Base-by-base conservation (phyloP, 2,113 vertebrate species). In the Phylloscopus whistleri region DNA sequence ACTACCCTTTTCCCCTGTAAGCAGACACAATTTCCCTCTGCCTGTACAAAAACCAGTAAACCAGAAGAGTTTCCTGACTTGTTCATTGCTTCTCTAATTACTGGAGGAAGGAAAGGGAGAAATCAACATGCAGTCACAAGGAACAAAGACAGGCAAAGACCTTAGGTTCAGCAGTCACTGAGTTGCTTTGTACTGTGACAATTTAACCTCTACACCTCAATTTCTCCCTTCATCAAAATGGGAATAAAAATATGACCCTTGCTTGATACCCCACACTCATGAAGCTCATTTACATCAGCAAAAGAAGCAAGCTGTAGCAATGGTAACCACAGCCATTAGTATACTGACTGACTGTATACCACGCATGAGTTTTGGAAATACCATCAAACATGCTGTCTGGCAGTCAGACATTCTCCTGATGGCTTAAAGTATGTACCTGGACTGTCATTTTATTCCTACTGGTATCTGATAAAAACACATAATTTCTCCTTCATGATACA, bases 81-180 rank as follows among this genome's bases (percentile, higher is more conserved):
- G 21, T 76, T 82, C 53, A 80, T 85, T 80, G 43, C 84, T 89
- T 83, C 52, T 94, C 35, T 94, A 78, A 95, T 87, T 95, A 81
- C 64, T 88, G 24, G 48, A 93, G 90, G 87, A 96, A 95, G 87
- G 83, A 94, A 94, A 76, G 72, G 51, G 21, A 90, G 51, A 93
- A 86, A 86, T 70, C 30, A 76, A 39, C n/a, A 44, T 26, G 48
- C 72, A 68, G 52, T 72, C 80, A 64, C 55, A 69, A 66, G 41
- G 30, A 93, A 91, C 35, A 85, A 73, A 89, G 53, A 76, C 52
- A 88, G 53, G 58, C 49, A 87, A 91, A 88, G 86, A 66, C 44
- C 48, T 74, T 70, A 18, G 31, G 59, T 76, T 95, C 74, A 82
- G 41, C 10, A 14, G 59, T 74, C 82, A 55, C 46, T 55, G 35